Evolutionary conservation across 2,888 invertebrate species (phyloP), one percentile per base, ranked within the genome.

Genomic region (Conchocele bisecta): DNA sequence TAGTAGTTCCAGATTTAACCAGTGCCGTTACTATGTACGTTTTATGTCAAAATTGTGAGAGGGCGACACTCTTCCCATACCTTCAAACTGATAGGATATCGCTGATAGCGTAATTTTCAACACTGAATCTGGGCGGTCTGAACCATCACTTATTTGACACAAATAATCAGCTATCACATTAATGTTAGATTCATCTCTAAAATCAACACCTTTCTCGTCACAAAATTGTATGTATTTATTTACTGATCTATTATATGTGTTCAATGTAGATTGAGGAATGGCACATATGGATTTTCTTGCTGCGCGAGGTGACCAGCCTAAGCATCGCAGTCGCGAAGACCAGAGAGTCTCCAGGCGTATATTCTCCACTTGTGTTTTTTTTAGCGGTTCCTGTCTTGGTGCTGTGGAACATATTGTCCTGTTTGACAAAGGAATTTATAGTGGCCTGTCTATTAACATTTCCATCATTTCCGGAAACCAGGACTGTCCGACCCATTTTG

Each of bases 221-320:
- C 54, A 54, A 26, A 54, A 54, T 6, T 20, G 15, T 2, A 37
- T n/a, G 24, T 54, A 54, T 22, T 37, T 54, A 37, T 54, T 54
- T 3, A 54, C 26, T 24, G 35, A 54, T 29, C 24, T 13, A 15
- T 39, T 54, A 26, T 54, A 53, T 7, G 54, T 37, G 15, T 37
- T 54, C 33, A 54, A 3, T 5, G 54, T 54, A 6, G 54, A 54
- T 54, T 35, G 20, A 11, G 54, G 37, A 6, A 54, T 29, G 22
- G 37, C 39, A 22, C 15, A 15, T 6, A 22, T 35, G 2, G 54
- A 20, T 15, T 54, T 35, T 24, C 26, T 22, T 3, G 54, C 26
- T n/a, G 39, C 54, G 11, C 39, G 35, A 4, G 22, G 15, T 2
- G 54, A 51, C 51, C 51, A 51, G 7, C 51, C 51, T 51, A 33